These are phyloP conservation scores for Antigone vipio DNA, from an alignment of 2,113 vertebrate genomes.

Conservation along the genomic window DNA sequence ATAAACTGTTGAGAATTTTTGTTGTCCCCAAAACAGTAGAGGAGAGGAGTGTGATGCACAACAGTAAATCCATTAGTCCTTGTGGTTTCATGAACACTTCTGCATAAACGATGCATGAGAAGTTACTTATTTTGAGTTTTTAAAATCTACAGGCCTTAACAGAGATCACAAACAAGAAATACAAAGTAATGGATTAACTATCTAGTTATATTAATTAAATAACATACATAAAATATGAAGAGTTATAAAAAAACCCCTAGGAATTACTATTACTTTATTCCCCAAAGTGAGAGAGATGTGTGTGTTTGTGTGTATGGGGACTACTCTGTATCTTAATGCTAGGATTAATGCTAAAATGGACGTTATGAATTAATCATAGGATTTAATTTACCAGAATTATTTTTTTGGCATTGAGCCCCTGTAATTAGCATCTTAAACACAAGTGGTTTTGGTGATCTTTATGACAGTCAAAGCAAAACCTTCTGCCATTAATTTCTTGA, in stretches of 20 bases:
- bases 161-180: background rate
- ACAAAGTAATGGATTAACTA: background rate
- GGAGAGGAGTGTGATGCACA: background rate
- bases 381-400: conserved; percentile 67
- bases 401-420: conserved; percentile 62
- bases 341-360: conserved; percentile 63
- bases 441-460: conserved; percentile 53
- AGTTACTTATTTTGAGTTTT: background rate
- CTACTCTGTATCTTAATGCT: conserved; percentile 47
- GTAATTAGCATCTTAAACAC: conserved; percentile 65
- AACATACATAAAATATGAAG: background rate
- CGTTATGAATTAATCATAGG: conserved; percentile 63
- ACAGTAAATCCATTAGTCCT: background rate
- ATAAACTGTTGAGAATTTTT: background rate
- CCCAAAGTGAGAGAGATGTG: background rate
- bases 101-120: background rate
- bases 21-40: background rate
- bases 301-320: background rate
- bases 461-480: conserved; percentile 53
- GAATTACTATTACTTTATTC: conserved; percentile 49
- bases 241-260: background rate
- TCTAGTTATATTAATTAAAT: conserved; percentile 31
- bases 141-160: background rate
- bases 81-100: background rate
- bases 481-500: conserved; percentile 55